These are phyloP conservation scores for Caretta caretta DNA, from an alignment of 2,113 vertebrate species.

Conservation along the genomic window DNA sequence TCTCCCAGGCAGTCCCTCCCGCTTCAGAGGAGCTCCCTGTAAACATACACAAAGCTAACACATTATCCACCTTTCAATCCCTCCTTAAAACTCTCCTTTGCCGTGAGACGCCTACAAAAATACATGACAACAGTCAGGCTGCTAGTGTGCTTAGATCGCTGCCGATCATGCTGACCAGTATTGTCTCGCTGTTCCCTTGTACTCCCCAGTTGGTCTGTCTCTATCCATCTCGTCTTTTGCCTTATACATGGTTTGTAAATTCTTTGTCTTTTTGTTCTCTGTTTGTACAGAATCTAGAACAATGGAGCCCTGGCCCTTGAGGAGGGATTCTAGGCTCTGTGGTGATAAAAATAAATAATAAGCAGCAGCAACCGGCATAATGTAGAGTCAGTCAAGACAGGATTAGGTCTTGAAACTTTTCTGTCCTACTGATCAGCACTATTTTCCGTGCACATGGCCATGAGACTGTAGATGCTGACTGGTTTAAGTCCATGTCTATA, in stretches of 20 bases:
- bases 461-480: constrained; percentile 22
- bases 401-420: constrained; percentile 37
- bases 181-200: not conserved
- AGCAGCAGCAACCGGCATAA: not conserved
- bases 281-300: not conserved
- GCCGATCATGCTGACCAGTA: not conserved
- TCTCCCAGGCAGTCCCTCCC: not conserved
- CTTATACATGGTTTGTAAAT: not conserved
- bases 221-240: not conserved
- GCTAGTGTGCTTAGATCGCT: not conserved
- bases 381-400: not conserved
- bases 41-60: not conserved
- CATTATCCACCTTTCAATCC: not conserved
- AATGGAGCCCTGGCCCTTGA: not conserved
- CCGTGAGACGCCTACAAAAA: not conserved
- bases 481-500: constrained; percentile 25
- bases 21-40: not conserved
- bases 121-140: not conserved
- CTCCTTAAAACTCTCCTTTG: not conserved
- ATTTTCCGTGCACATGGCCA: constrained; percentile 35
- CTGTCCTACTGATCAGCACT: constrained; percentile 13
- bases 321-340: not conserved
- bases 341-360: not conserved
- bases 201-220: not conserved
- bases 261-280: not conserved